Percentiles rank a stretch among this genome's conserved stretches.
These are phyloP conservation scores for Cyprinodon diabolis DNA, from an alignment of 2,797 vertebrate species.

Conservation along the genomic window DNA sequence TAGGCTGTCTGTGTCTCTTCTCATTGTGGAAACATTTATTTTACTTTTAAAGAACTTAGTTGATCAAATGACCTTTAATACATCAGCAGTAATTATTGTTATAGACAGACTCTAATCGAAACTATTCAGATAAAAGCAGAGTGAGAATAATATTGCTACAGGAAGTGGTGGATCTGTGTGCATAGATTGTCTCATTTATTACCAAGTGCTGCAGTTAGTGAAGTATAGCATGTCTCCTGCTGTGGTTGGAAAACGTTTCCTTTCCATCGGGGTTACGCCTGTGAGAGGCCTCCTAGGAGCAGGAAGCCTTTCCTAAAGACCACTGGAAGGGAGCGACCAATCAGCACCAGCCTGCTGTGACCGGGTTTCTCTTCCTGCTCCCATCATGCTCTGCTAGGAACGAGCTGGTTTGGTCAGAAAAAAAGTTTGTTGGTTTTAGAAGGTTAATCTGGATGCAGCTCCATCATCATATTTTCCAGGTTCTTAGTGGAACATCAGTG, in stretches of 20 bases:
- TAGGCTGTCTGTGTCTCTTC: too few relatives aligned
- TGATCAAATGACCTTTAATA: not conserved
- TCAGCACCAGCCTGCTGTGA: not conserved
- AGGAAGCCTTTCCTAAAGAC: too few relatives aligned
- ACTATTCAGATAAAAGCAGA: not conserved
- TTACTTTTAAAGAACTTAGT: not conserved
- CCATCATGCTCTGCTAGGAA: too few relatives aligned
- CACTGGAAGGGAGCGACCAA: constrained; percentile 12
- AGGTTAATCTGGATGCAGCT: too few relatives aligned
- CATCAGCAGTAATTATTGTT: too few relatives aligned
- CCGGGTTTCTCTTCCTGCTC: too few relatives aligned
- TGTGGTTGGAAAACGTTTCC: constrained; percentile 28
- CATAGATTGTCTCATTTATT: not conserved
- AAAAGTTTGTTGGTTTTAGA: too few relatives aligned
- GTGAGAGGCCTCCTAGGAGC: not conserved
- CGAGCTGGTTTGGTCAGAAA: too few relatives aligned
- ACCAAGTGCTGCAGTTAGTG: not conserved
- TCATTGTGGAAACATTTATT: not conserved
- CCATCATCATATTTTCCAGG: too few relatives aligned
- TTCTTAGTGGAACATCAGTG: too few relatives aligned
- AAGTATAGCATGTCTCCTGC: not conserved
- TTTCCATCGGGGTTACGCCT: constrained; percentile 24
- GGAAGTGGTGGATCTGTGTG: too few relatives aligned
- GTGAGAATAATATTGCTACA: too few relatives aligned
- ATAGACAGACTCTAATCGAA: not conserved